These are phyloP conservation scores for Recurvirostra avosetta DNA, from an alignment of 2,113 vertebrate genomes.

Conservation along the genomic window DNA sequence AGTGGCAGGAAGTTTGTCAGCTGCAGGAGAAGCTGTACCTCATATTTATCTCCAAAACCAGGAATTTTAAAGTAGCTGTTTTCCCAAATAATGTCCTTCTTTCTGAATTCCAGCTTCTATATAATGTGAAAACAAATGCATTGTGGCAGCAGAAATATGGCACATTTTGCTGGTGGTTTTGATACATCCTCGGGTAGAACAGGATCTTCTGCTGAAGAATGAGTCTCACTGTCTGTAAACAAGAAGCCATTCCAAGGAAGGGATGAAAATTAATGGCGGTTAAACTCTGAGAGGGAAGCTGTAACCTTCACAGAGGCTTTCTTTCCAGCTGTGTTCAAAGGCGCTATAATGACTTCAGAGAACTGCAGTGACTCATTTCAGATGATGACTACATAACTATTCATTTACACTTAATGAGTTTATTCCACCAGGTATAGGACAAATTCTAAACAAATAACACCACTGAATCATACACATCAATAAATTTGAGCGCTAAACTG, in stretches of 20 bases:
- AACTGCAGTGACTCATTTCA: constrained; percentile 67
- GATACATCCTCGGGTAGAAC: not conserved
- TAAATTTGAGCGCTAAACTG: constrained; percentile 67
- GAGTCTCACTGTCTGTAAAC: not conserved
- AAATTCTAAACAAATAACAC: constrained; percentile 72
- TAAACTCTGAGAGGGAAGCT: constrained; percentile 47
- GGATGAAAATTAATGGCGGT: constrained; percentile 26
- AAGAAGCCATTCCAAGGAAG: not conserved
- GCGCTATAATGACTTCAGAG: constrained; percentile 71
- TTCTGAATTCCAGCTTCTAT: not conserved
- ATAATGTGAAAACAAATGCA: not conserved
- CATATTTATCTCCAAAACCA: not conserved
- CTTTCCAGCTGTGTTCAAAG: constrained; percentile 70
- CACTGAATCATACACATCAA: constrained; percentile 70
- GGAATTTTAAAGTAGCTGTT: not conserved
- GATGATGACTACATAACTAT: constrained; percentile 77
- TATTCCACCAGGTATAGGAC: constrained; percentile 75
- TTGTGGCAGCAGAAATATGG: not conserved
- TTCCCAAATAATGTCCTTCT: not conserved
- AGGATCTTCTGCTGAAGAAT: not conserved
- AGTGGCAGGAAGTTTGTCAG: not conserved
- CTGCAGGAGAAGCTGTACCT: not conserved
- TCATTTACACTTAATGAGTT: constrained; percentile 77
- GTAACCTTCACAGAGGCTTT: constrained; percentile 65
- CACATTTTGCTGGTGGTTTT: not conserved